These are phyloP conservation scores for Drosophila aldrichi DNA, from an alignment of 2,888 invertebrate genomes.

Conservation along the genomic window DNA sequence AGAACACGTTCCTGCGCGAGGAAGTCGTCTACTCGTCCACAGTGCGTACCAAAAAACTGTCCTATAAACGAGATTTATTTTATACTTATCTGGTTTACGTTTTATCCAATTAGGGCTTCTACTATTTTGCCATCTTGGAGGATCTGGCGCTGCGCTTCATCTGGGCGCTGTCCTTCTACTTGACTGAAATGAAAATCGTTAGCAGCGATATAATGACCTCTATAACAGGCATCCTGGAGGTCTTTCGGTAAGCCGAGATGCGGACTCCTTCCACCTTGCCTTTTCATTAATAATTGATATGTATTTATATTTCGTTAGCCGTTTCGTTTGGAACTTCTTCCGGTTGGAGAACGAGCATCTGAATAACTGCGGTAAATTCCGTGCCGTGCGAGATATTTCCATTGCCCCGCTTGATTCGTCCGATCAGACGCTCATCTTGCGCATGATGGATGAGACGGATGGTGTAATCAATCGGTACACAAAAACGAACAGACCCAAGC, in stretches of 20 bases:
- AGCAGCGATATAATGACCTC: slow-evolving; percentile 93
- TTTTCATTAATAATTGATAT: background rate
- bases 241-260: slow-evolving; percentile 89
- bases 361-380: slow-evolving; percentile 99
- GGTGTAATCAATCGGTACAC: slow-evolving; percentile 91
- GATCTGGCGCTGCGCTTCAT: slow-evolving; percentile 96
- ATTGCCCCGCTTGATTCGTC: slow-evolving; percentile 97
- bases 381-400: slow-evolving; percentile 98
- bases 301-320: slow-evolving; percentile 86
- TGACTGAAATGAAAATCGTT: slow-evolving; percentile 92
- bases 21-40: slow-evolving; percentile 97
- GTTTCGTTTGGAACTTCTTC: slow-evolving; percentile 99
- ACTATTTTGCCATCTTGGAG: slow-evolving; percentile 98
- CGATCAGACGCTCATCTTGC: slow-evolving; percentile 94
- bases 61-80: too few species aligned
- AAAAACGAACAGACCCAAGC: slow-evolving; percentile 87
- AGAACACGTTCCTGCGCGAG: slow-evolving; percentile 95
- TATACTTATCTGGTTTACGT: background rate
- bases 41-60: slow-evolving; percentile 86
- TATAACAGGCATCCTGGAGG: slow-evolving; percentile 93
- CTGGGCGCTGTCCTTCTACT: slow-evolving; percentile 95
- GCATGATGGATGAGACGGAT: slow-evolving; percentile 98
- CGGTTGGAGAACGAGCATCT: slow-evolving; percentile 99
- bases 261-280: background rate
- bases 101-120: slow-evolving; percentile 88